Conservation (phyloP, 92 coral and sea anemone species). For the Zoanthus solanderi region DNA sequence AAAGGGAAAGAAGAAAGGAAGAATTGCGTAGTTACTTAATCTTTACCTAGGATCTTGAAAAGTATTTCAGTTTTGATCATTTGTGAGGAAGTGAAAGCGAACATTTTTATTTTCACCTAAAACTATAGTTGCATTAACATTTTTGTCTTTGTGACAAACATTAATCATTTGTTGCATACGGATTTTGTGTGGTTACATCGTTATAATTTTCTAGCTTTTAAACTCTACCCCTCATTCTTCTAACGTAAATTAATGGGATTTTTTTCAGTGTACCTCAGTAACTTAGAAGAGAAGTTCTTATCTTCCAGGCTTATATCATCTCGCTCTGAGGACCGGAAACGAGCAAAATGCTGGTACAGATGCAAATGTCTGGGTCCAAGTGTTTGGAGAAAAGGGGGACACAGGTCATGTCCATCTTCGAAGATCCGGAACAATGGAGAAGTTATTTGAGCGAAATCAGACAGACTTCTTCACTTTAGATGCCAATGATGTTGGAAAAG, state of each 20-base stretch:
- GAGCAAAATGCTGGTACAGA: constrained; percentile 89
- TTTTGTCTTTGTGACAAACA: too few species aligned
- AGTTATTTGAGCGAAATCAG: constrained; percentile 90
- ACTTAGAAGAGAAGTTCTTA: neutral
- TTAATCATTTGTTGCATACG: too few species aligned
- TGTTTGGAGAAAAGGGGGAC: constrained; percentile 93
- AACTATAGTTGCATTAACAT: too few species aligned
- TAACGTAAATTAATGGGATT: neutral
- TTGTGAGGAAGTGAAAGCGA: too few species aligned
- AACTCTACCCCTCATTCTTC: neutral
- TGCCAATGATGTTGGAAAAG: constrained; percentile 97
- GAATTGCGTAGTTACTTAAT: too few species aligned
- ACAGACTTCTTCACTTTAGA: constrained; percentile 96
- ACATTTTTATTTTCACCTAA: too few species aligned
- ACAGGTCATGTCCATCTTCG: constrained; percentile 89
- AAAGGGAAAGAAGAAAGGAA: too few species aligned
- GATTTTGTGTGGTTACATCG: neutral
- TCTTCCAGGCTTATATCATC: constrained; percentile 83
- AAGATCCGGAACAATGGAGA: constrained; percentile 89
- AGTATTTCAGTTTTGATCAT: too few species aligned
- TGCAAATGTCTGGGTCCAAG: constrained; percentile 90
- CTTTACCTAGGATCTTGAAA: too few species aligned
- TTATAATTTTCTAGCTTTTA: neutral
- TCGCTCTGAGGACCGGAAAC: constrained; percentile 91
- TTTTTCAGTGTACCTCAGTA: neutral